Evolutionary conservation across 2,888 invertebrate genomes (phyloP), one percentile per base, ranked within the genome.

Genomic region (Adelognathus sp.): DNA sequence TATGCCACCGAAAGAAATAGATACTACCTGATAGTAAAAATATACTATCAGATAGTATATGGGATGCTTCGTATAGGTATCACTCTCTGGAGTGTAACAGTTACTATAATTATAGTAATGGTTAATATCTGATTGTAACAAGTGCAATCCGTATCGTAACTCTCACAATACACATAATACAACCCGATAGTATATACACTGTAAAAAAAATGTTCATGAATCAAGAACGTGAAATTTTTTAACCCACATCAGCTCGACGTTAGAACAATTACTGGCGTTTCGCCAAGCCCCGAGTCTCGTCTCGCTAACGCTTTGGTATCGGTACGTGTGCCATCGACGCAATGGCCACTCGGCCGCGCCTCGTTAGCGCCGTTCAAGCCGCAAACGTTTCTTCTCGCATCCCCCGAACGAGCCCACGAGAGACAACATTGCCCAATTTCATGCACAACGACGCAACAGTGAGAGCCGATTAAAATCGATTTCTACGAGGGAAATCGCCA

Each of bases 401-500:
- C 44, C 16, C 27, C 27, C 33, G 36, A 6, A 31, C 16, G 44
- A 44, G 36, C 14, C 56, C 16, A n/a, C 14, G 14, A 33, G n/a
- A 60, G 29, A 71, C n/a, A n/a, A n/a, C n/a, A 76, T 71, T 76
- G 61, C 61, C 50, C 52, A 50, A 79, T 79, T 72, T 16, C 27
- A 72, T 79, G 67, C 21, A 50, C 9, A 36, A 24, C 46, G 33
- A 33, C 67, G 73, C 18, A 52, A 63, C 16, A 72, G 79, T 76
- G 75, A 79, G 79, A 79, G 79, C 72, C 67, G 67, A 71, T 71
- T 72, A 72, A n/a, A 63, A 72, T 75, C 75, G 75, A 76, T 71
- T 76, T 79, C 67, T 75, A 56, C 61, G 52, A 76, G 77, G 73
- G 80, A 80, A 80, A 81, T 80, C 80, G 73, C 50, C 21, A n/a